Evolutionary conservation across 2,888 invertebrate species (phyloP).

Genomic region (Eutolmus rufibarbis): DNA sequence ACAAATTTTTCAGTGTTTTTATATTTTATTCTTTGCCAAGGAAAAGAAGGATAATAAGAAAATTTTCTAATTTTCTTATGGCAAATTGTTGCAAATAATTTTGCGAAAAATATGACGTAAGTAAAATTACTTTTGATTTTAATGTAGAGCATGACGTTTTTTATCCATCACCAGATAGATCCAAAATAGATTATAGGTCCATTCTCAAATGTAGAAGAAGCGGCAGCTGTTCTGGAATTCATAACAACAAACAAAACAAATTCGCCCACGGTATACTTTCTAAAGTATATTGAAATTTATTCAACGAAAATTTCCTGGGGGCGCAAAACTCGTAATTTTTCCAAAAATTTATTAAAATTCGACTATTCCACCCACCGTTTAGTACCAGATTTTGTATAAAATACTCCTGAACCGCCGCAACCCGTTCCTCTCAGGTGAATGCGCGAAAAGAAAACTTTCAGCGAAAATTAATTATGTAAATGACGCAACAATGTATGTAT

Average conservation of each 20-base stretch:
- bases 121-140: not conserved
- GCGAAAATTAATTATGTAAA: not conserved
- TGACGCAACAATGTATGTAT: not conserved
- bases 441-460: not conserved
- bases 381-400: not conserved
- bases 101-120: not conserved
- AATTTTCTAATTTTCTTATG: not conserved
- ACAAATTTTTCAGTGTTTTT: not conserved
- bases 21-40: not conserved
- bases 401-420: not conserved
- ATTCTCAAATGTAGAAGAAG: not conserved
- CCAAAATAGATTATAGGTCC: not conserved
- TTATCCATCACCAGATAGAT: not conserved
- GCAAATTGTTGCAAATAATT: not conserved
- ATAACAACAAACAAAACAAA: not conserved
- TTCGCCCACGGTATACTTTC: not conserved
- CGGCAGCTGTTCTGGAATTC: not conserved
- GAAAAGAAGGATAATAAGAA: not conserved
- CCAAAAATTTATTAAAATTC: not conserved
- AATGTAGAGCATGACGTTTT: not conserved
- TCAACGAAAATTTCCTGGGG: not conserved
- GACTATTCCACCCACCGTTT: not conserved
- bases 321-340: not conserved
- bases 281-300: not conserved
- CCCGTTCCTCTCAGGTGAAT: not conserved